phyloP scores from a whole-genome alignment of 2,113 vertebrate species.

The Oriolus oriolus region DNA sequence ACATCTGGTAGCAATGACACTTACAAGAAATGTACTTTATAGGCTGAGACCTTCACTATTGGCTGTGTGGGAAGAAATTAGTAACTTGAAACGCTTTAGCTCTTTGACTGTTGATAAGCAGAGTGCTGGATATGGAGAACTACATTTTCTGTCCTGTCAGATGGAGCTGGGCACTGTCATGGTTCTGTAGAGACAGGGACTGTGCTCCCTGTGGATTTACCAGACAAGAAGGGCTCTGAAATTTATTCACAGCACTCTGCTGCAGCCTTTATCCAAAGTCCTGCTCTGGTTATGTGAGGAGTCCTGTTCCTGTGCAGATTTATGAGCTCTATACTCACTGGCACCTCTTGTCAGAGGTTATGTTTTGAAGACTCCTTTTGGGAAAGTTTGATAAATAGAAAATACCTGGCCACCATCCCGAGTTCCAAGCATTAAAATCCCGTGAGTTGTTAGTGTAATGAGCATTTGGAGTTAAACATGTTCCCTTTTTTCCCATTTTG shows the following conservation, averaged over 20 bases:
- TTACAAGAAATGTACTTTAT: not conserved
- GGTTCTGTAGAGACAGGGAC: not conserved
- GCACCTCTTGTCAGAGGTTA: not conserved
- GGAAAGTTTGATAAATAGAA: not conserved
- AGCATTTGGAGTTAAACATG: not conserved
- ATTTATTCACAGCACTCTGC: not conserved
- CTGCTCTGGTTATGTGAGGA: not conserved
- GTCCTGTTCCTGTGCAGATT: not conserved
- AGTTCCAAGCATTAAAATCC: not conserved
- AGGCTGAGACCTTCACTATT: not conserved
- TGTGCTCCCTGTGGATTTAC: not conserved
- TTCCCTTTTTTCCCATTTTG: not conserved
- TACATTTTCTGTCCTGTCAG: not conserved
- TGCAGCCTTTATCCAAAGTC: not conserved
- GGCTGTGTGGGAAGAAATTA: not conserved
- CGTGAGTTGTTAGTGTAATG: not conserved
- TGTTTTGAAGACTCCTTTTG: not conserved
- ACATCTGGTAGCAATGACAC: accelerated
- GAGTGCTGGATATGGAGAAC: not conserved
- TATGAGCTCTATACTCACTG: not conserved
- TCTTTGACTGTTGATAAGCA: not conserved
- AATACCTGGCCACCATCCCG: not conserved
- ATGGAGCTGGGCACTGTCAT: not conserved
- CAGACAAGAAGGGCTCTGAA: not conserved
- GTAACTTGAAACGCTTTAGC: not conserved